Evolutionary conservation across 2,888 invertebrate genomes (phyloP).

Genomic region (Agonopterix alstromeriana): DNA sequence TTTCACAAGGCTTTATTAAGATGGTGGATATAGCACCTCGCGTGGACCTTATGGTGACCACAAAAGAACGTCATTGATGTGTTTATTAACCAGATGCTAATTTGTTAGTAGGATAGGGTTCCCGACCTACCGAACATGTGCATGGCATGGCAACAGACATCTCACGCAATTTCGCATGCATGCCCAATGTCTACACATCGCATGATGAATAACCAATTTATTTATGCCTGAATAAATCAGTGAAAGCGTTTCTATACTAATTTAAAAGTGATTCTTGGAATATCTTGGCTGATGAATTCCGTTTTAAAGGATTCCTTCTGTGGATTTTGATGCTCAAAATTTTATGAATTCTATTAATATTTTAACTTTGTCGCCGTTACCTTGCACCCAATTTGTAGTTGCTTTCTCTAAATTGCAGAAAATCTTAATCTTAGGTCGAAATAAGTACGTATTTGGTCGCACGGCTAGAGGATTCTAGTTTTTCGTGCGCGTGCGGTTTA

Average conservation of each 20-base stretch:
- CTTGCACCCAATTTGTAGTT: too few relatives aligned
- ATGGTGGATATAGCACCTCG: too few relatives aligned
- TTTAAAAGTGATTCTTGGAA: conserved; percentile 13
- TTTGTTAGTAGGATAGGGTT: conserved; percentile 26
- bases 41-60: neutral
- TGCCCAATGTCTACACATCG: conserved; percentile 25
- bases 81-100: conserved; percentile 8
- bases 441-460: too few relatives aligned
- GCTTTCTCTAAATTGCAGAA: too few relatives aligned
- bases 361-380: too few relatives aligned
- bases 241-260: conserved; percentile 21
- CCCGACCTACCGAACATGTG: conserved; percentile 37
- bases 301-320: too few relatives aligned
- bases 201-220: conserved; percentile 40
- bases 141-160: conserved; percentile 27
- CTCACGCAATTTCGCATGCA: conserved; percentile 47
- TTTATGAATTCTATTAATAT: too few relatives aligned
- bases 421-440: too few relatives aligned
- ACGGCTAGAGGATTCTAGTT: too few relatives aligned
- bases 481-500: too few relatives aligned
- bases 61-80: neutral
- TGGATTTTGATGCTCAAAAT: too few relatives aligned
- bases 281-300: too few relatives aligned
- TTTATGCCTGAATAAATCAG: conserved; percentile 32
- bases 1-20: neutral